Evolutionary conservation across 2,797 vertebrate species (phyloP).

Genomic region (Parauchenoglanis punctatus): DNA sequence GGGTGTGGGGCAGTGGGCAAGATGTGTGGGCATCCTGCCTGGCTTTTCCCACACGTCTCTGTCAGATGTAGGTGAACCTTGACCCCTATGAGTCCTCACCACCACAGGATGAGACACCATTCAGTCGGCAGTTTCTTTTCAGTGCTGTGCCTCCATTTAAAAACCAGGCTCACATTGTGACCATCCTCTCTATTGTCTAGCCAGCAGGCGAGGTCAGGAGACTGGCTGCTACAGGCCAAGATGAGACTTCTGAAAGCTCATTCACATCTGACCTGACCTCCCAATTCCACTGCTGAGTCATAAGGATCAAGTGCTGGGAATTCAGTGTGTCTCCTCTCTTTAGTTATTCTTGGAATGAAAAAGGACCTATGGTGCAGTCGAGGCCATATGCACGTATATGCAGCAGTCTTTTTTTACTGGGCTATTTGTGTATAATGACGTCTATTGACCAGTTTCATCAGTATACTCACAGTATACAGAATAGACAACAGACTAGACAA

Average conservation of each 20-base stretch:
- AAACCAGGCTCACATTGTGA: conserved; percentile 68
- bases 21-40: conserved; percentile 74
- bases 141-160: conserved; percentile 70
- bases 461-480: background rate
- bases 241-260: conserved; percentile 81
- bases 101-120: conserved; percentile 67
- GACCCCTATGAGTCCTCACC: conserved; percentile 73
- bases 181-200: conserved; percentile 74
- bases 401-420: background rate
- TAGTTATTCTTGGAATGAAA: conserved; percentile 47
- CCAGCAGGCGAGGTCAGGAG: conserved; percentile 76
- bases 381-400: background rate
- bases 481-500: background rate
- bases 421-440: background rate
- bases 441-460: background rate
- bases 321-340: conserved; percentile 56
- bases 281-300: conserved; percentile 73
- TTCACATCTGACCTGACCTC: conserved; percentile 79
- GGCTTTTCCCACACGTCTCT: conserved; percentile 78
- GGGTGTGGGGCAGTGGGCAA: conserved; percentile 73
- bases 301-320: conserved; percentile 77
- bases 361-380: conserved; percentile 18
- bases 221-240: conserved; percentile 73
- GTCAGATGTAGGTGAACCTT: conserved; percentile 80
- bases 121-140: conserved; percentile 77